Evolutionary conservation across 2,113 vertebrate species (phyloP).

Genomic region (Chauna torquata): DNA sequence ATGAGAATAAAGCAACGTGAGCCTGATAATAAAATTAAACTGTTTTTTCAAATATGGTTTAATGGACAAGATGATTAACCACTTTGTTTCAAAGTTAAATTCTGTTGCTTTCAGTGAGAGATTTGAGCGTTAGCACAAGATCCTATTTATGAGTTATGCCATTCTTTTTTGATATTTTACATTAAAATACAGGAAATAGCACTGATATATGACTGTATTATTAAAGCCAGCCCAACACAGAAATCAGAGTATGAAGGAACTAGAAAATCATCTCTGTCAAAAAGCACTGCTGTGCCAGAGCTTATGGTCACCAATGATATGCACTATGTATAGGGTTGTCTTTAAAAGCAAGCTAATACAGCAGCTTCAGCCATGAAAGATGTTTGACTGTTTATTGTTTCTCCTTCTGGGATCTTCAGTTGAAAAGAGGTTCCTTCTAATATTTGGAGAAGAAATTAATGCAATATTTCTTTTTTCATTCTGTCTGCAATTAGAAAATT

Average conservation of each 20-base stretch:
- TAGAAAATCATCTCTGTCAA: conserved; percentile 42
- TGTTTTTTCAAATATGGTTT: conserved; percentile 18
- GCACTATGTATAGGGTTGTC: not conserved
- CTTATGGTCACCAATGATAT: conserved; percentile 19
- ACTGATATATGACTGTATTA: conserved; percentile 53
- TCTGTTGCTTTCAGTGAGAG: conserved; percentile 12
- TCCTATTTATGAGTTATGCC: conserved; percentile 45
- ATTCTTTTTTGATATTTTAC: conserved; percentile 20
- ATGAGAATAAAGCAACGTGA: conserved; percentile 9
- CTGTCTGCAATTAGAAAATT: not conserved
- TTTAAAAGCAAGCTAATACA: conserved; percentile 55
- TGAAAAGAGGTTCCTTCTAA: not conserved
- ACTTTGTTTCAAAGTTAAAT: conserved; percentile 45
- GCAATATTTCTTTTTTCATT: not conserved
- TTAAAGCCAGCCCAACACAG: conserved; percentile 24
- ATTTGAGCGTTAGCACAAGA: conserved; percentile 35
- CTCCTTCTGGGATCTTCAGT: not conserved
- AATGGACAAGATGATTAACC: conserved; percentile 32
- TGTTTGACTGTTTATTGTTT: conserved; percentile 7
- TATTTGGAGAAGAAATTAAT: not conserved
- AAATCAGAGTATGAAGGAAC: conserved; percentile 8
- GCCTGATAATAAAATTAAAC: not conserved
- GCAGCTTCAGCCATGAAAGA: not conserved
- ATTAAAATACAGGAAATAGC: not conserved
- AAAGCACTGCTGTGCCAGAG: not conserved